Base-by-base conservation (phyloP, 2,888 invertebrate species). In the Ellobium chinense region DNA sequence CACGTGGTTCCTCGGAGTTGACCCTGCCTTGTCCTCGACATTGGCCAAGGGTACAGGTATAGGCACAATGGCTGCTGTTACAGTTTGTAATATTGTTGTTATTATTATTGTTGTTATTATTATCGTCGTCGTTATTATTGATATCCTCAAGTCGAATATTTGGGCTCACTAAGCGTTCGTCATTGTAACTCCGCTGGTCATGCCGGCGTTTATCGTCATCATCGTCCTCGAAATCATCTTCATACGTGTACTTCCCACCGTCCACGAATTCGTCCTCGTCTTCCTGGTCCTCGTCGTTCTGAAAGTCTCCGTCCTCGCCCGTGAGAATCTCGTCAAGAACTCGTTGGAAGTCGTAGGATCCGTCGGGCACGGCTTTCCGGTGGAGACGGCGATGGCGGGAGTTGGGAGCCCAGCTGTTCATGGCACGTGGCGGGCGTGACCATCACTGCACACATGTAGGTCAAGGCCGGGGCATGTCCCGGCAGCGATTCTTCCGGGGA, bases 261-360 rank as follows among this genome's bases (percentile, higher is more conserved):
- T 46, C 46, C 18, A 18, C 18, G 18, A 12, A 31, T 2, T 34
- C 36, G 2, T n/a, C n/a, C n/a, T 37, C 66, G 2, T 66, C 66
- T 18, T 7, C 37, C 4, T 18, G 21, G n/a, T n/a, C 18, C 5
- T 31, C 2, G 66, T 66, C 37, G 66, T 66, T 66, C 21, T 36
- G 31, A 31, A 21, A 14, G 3, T 36, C 37, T 18, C 37, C 36
- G 34, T 66, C 36, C 31, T 29, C 63, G 4, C 29, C 27, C 12
- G 18, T 18, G 12, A 46, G 46, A 46, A 46, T 46, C 18, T 66
- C 34, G 36, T 37, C 66, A 2, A 66, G 37, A 36, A 34, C 66
- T 66, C 66, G 14, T 36, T 66, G 66, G 66, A 66, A 66, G 66
- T 66, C 66, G 36, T 36, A n/a, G 34, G 66, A 66, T 2, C 66